Base-by-base conservation (phyloP, 2,797 vertebrate genomes). In the Neosalanx taihuensis region DNA sequence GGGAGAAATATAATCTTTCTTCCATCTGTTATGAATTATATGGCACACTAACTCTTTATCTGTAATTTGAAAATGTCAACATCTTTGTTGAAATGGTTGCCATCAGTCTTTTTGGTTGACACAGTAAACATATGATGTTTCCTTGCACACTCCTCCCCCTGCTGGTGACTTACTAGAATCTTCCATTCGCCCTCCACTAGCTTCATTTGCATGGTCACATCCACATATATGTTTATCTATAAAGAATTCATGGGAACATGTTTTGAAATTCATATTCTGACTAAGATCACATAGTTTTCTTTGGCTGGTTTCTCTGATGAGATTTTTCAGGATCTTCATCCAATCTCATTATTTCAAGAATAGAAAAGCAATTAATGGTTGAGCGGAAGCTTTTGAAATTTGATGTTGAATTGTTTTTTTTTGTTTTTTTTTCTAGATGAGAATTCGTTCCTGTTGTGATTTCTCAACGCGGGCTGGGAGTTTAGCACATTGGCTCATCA, bases 91-190 rank as follows among this genome's bases (percentile, higher is more conserved):
- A 37, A 64, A 64, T 64, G 62, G n/a, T 20, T 35, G 13, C 49
- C 65, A 61, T 57, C 53, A 51, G 57, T 37, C 61, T 51, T 4
- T 51, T 26, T 30, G 26, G 41, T 66, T 20, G 41, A 65, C 37
- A 46, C 10, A 23, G 73, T 75, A 75, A 73, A 75, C 73, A n/a
- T 6, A 53, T 15, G 0, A n/a, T 51, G 86, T 93, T 92, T 87
- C 87, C 90, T 90, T 86, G 91, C 84, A 83, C 88, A 92, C 87
- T 94, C 85, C 88, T 92, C 92, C 92, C 93, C 92, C 93, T 93
- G 81, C 92, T 92, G 92, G 92, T 86, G 81, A 73, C 78, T 90
- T 84, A 80, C 74, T 78, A 91, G 84, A 91, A 88, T 75, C 83
- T 84, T 79, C 81, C 46, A 30, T 51, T 83, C 76, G 83, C 15